These are phyloP conservation scores for Ochropacha duplaris DNA, from an alignment of 2,888 invertebrate genomes.

Conservation along the genomic window DNA sequence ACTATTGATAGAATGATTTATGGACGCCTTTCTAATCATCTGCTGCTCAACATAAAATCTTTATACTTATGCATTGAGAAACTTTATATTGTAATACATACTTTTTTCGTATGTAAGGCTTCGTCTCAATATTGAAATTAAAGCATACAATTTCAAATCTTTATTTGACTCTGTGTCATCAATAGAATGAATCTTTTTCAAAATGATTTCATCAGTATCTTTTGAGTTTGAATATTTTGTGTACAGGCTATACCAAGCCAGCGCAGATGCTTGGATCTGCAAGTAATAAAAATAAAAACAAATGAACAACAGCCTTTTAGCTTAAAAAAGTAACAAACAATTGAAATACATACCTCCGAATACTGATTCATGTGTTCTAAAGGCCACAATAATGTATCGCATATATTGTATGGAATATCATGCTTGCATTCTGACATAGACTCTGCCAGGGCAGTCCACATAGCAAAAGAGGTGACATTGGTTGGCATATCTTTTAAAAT, in stretches of 20 bases:
- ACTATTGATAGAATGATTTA: slow-evolving; percentile 48
- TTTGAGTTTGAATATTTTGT: slow-evolving; percentile 27
- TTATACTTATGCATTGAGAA: too few relatives aligned
- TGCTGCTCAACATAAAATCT: slow-evolving; percentile 34
- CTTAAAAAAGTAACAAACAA: background rate
- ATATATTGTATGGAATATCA: slow-evolving; percentile 21
- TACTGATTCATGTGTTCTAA: slow-evolving; percentile 38
- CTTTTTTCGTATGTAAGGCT: slow-evolving; percentile 34
- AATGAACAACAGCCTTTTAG: background rate
- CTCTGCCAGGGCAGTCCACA: slow-evolving; percentile 60
- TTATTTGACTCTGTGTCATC: slow-evolving; percentile 15
- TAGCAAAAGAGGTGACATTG: slow-evolving; percentile 35
- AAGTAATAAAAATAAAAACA: slow-evolving; percentile 26
- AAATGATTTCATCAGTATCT: slow-evolving; percentile 28
- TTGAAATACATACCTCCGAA: slow-evolving; percentile 34
- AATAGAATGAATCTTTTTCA: slow-evolving; percentile 15
- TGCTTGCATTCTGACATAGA: slow-evolving; percentile 30
- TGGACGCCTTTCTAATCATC: slow-evolving; percentile 72
- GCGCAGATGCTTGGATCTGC: slow-evolving; percentile 44
- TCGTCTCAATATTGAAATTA: slow-evolving; percentile 41
- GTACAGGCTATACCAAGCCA: slow-evolving; percentile 51
- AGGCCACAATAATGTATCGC: slow-evolving; percentile 55
- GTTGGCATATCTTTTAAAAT: slow-evolving; percentile 34
- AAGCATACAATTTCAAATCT: slow-evolving; percentile 40
- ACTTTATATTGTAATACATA: slow-evolving; percentile 28